phyloP scores from a whole-genome alignment of 2,797 vertebrate species.

The Sternotherus odoratus region DNA sequence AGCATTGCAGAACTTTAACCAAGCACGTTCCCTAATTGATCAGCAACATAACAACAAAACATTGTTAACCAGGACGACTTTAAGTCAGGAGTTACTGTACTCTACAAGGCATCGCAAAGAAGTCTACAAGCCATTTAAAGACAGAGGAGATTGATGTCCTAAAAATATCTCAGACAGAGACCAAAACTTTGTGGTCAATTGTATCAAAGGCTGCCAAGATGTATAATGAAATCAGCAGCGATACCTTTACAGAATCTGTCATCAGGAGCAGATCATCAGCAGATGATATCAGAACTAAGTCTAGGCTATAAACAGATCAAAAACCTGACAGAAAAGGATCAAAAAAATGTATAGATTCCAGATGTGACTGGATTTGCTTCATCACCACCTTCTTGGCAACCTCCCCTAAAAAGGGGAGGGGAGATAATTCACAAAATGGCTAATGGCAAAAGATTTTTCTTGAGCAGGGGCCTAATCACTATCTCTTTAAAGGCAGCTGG shows the following conservation, averaged over 20 bases:
- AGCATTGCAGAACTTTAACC: no score
- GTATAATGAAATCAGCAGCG: not conserved
- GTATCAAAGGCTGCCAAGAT: not conserved
- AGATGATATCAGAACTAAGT: not conserved
- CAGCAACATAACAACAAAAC: no score
- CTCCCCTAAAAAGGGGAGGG: not conserved
- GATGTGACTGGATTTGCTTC: not conserved
- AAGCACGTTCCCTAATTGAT: no score
- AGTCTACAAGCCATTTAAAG: not conserved
- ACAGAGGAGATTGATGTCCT: not conserved
- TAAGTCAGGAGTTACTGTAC: no score
- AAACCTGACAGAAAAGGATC: not conserved
- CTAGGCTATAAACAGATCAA: not conserved
- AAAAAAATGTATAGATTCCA: not conserved
- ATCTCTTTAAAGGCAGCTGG: not conserved
- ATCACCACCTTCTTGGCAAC: not conserved
- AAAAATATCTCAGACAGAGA: not conserved
- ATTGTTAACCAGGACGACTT: no score
- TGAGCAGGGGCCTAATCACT: not conserved
- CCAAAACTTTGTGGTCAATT: not conserved
- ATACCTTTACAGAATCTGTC: not conserved
- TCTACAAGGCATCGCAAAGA: not conserved
- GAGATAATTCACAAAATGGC: not conserved
- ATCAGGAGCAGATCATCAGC: not conserved
- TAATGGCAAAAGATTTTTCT: not conserved